Percentiles rank a stretch among this genome's conserved stretches.
Evolutionary conservation across 1,140 invertebrate species (phyloP).

Genomic region (Drosophila parvula): DNA sequence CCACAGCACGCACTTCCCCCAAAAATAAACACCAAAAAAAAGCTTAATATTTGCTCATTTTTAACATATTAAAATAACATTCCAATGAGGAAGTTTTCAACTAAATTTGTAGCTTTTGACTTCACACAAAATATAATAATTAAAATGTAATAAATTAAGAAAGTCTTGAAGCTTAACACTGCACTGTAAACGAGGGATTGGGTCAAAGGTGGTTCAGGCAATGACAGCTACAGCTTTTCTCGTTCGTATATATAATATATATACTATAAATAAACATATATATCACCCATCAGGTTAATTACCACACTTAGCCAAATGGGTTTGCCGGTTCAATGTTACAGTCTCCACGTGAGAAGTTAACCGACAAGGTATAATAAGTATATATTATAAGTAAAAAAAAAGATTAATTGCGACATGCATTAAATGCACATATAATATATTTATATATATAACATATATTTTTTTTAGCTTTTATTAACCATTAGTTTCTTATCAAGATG

Average conservation of each 20-base stretch:
- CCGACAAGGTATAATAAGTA: background rate
- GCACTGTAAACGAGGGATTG: background rate
- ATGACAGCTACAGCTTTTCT: background rate
- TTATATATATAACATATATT: background rate
- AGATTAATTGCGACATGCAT: background rate
- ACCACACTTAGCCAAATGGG: background rate
- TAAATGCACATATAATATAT: conserved; percentile 1
- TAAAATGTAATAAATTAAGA: background rate
- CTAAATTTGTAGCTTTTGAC: background rate
- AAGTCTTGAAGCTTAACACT: background rate
- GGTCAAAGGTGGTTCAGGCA: conserved; percentile 5
- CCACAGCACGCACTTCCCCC: conserved; percentile 44
- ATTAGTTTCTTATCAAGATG: background rate
- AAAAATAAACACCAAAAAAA: background rate
- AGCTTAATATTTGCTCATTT: background rate
- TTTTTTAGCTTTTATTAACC: background rate
- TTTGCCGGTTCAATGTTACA: conserved; percentile 7
- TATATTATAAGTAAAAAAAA: background rate
- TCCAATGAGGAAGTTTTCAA: too few species aligned
- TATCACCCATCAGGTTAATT: conserved; percentile 11
- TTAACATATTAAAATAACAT: too few species aligned
- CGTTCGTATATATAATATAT: background rate
- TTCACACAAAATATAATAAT: background rate
- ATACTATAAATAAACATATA: background rate
- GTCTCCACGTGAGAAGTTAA: conserved; percentile 1